Evolutionary conservation across 2,113 vertebrate genomes (phyloP).

Genomic region (Oriolus oriolus): DNA sequence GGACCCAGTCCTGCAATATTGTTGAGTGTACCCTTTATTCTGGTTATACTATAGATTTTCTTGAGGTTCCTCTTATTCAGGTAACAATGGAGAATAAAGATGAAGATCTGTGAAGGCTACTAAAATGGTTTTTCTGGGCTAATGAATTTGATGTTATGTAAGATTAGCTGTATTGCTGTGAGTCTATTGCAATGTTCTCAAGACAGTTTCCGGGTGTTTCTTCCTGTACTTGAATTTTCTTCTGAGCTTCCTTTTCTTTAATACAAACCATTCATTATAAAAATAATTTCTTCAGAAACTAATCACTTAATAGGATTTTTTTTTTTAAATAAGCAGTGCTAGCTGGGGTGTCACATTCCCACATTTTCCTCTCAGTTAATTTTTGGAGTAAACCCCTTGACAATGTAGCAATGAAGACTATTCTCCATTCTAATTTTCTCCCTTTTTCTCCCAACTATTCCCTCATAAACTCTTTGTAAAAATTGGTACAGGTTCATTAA

Average conservation of each 20-base stretch:
- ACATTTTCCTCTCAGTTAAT: neutral
- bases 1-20: neutral
- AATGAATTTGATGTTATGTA: neutral
- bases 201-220: neutral
- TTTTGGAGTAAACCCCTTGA: neutral
- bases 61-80: neutral
- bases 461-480: neutral
- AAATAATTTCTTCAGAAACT: neutral
- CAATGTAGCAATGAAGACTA: neutral
- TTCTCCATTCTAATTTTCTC: neutral
- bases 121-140: neutral
- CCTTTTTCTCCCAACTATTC: neutral
- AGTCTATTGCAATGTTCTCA: neutral
- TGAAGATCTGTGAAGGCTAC: neutral
- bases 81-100: neutral
- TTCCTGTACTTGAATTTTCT: neutral
- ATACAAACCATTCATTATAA: neutral
- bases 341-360: neutral
- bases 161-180: neutral
- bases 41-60: neutral
- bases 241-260: neutral
- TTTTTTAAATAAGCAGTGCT: neutral
- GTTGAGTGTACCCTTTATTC: neutral
- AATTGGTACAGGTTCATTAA: neutral
- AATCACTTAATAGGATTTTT: neutral